Evolutionary conservation across 2,113 vertebrate species (phyloP).

Genomic region (Furnarius figulus): DNA sequence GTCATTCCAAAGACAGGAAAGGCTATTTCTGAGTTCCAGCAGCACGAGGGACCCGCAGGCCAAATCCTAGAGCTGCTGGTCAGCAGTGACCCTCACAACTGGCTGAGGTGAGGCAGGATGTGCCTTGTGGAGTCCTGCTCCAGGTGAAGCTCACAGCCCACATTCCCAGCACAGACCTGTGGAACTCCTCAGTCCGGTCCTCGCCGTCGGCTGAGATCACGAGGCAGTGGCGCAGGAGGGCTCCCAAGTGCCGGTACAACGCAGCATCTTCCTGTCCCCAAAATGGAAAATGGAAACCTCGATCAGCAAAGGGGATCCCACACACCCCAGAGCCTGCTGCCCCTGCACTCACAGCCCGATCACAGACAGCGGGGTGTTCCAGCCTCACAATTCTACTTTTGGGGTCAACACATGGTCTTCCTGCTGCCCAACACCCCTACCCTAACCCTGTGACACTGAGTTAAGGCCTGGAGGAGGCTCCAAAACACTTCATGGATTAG

Average conservation of each 20-base stretch:
- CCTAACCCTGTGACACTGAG: background rate
- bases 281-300: background rate
- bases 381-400: background rate
- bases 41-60: background rate
- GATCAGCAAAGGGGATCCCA: background rate
- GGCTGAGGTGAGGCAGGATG: background rate
- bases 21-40: background rate
- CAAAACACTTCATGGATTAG: background rate
- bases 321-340: background rate
- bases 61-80: background rate
- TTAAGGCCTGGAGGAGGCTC: background rate
- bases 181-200: conserved; percentile 88
- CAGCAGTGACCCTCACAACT: background rate
- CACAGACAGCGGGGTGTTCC: rapidly evolving
- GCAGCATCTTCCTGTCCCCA: conserved; percentile 85
- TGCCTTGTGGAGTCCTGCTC: background rate
- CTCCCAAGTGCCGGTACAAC: conserved; percentile 84
- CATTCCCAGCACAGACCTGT: conserved; percentile 75
- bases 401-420: background rate
- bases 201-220: conserved; percentile 84
- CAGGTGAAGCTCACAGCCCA: background rate
- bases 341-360: background rate
- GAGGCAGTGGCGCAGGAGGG: conserved; percentile 88
- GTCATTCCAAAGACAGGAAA: background rate
- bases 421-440: background rate